A percentile compares a stretch with the other conserved stretches of the same genome.
These are phyloP conservation scores for Anguilla pacifica DNA, from an alignment of 2,797 vertebrate species.

Conservation along the genomic window DNA sequence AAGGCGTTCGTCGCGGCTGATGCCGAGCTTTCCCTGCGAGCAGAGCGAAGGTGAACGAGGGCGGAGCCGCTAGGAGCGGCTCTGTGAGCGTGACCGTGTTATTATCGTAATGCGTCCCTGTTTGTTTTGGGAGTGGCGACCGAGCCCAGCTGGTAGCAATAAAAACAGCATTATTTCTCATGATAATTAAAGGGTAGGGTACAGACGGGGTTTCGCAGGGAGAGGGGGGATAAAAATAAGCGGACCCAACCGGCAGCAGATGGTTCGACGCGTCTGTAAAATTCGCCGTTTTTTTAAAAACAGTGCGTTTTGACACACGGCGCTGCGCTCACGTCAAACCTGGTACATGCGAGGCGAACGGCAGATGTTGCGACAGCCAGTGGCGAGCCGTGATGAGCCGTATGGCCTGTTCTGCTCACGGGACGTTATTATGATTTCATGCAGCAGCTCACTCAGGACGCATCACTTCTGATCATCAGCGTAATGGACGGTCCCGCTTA, in stretches of 20 bases:
- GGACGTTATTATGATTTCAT: background rate
- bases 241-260: slow-evolving; percentile 33
- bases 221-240: slow-evolving; percentile 51
- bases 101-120: slow-evolving; percentile 37
- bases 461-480: background rate
- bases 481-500: background rate
- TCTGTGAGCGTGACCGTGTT: slow-evolving; percentile 32
- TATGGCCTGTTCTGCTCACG: background rate
- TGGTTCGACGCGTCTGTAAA: slow-evolving; percentile 28
- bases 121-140: slow-evolving; percentile 48
- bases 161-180: slow-evolving; percentile 54
- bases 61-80: background rate
- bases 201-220: slow-evolving; percentile 37
- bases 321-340: background rate
- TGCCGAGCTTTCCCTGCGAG: background rate
- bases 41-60: background rate
- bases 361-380: background rate
- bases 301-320: background rate
- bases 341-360: background rate
- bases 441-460: background rate
- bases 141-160: slow-evolving; percentile 51
- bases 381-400: background rate
- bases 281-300: background rate
- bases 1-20: background rate
- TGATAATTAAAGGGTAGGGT: slow-evolving; percentile 55